Base-by-base conservation (phyloP, 2,797 vertebrate genomes). In the Adrianichthys oophorus region DNA sequence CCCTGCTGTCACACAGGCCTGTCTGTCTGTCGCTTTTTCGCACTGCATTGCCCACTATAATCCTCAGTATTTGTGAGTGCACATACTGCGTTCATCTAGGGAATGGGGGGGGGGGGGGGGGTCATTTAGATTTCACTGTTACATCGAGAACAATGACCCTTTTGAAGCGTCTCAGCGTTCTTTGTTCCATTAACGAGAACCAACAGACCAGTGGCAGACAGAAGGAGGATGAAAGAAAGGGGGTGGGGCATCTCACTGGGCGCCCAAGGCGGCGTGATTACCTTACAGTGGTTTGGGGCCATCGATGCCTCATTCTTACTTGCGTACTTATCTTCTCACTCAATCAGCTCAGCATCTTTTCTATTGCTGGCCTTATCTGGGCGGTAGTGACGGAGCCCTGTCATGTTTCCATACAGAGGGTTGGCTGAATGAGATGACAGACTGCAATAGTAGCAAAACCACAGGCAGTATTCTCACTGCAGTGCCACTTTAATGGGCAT, bases 11-110 rank as follows among this genome's bases (percentile, higher is more conserved):
- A 78, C 82, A 80, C 74, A 68, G 82, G 68, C 73, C 77, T 62
- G 79, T 85, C 84, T 85, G 85, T 87, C 87, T 84, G 75, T 84
- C 83, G 82, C 82, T 86, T 85, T 86, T 83, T 75, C 79, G 81
- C 58, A 78, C 65, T 78, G 52, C 70, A 70, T 65, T 57, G 61
- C 63, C 68, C 18, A 42, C 62, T 55, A 76, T 79, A 80, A 57
- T 72, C 65, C 72, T 80, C 74, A 82, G 71, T 74, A 29, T 79
- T 55, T 78, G 69, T 80, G 64, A 70, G 66, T 47, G 56, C 42
- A 24, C 64, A 80, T 75, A 72, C 73, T 76, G 71, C 70, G 80
- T 43, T 56, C 70, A 79, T 71, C 59, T 69, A 83, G 58, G 65
- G 65, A 71, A 57, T 18, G 69, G 63, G 73, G 71, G 41, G 74